These are phyloP conservation scores for Drosophila mayaguana DNA, from an alignment of 2,888 invertebrate genomes.

Conservation along the genomic window DNA sequence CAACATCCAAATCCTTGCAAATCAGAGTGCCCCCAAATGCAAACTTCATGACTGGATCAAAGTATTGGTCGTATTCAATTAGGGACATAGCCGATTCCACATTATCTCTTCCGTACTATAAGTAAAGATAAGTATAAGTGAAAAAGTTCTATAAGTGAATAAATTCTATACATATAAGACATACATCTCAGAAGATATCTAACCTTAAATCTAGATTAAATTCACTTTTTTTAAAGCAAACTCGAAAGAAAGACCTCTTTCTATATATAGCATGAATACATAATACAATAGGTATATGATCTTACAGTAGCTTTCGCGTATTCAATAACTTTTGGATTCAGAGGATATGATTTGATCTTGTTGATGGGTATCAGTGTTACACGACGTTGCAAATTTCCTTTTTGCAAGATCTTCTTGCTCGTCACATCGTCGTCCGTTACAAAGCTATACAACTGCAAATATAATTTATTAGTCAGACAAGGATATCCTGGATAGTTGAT, in stretches of 20 bases:
- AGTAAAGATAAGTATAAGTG: not conserved
- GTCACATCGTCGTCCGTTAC: slow-evolving; percentile 95
- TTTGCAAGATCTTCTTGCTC: slow-evolving; percentile 93
- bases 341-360: slow-evolving; percentile 89
- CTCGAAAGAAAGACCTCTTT: too few relatives aligned
- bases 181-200: not conserved
- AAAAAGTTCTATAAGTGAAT: not conserved
- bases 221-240: too few relatives aligned
- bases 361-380: slow-evolving; percentile 96
- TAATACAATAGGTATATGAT: too few relatives aligned
- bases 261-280: too few relatives aligned
- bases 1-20: slow-evolving; percentile 92
- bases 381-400: slow-evolving; percentile 91
- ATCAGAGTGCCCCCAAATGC: slow-evolving; percentile 95
- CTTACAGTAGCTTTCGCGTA: slow-evolving; percentile 90
- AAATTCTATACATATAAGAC: not conserved
- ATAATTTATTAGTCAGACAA: not conserved
- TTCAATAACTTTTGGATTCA: slow-evolving; percentile 87
- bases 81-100: slow-evolving; percentile 93
- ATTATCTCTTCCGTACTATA: slow-evolving; percentile 91
- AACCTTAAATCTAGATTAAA: not conserved
- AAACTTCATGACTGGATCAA: slow-evolving; percentile 93
- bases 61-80: slow-evolving; percentile 88
- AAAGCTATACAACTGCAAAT: slow-evolving; percentile 92
- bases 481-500: not conserved